Evolutionary conservation across 1,140 invertebrate genomes (phyloP).

Genomic region (Drosophila ambigua): DNA sequence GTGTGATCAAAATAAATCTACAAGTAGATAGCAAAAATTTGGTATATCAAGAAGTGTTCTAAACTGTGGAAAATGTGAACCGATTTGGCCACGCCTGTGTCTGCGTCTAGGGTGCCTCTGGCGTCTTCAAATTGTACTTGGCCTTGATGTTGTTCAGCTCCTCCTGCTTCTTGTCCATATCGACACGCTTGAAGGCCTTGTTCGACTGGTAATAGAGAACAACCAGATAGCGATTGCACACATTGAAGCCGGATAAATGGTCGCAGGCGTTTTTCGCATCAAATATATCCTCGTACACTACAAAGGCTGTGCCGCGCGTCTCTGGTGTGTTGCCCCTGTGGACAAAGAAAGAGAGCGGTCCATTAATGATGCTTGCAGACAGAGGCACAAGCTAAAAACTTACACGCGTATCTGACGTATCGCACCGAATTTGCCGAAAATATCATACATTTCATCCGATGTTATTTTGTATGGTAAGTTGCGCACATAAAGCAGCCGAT

Average conservation of each 20-base stretch:
- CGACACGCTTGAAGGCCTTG: constrained; percentile 98
- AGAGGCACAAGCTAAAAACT: constrained; percentile 84
- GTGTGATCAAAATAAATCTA: constrained; percentile 57
- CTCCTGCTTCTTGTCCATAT: constrained; percentile 98
- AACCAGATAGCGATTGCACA: constrained; percentile 99
- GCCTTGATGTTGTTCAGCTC: constrained; percentile 98
- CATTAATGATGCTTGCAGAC: neutral
- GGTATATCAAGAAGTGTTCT: constrained; percentile 43
- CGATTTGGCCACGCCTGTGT: constrained; percentile 5
- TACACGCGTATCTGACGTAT: constrained; percentile 99
- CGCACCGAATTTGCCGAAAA: constrained; percentile 99
- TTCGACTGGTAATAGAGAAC: constrained; percentile 98
- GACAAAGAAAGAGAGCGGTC: neutral
- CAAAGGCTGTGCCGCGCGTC: constrained; percentile 99
- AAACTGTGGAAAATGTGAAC: constrained; percentile 41
- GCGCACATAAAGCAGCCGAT: constrained; percentile 97
- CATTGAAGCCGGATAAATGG: constrained; percentile 99
- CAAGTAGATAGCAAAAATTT: constrained; percentile 69
- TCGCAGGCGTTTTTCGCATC: constrained; percentile 99
- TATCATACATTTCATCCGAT: constrained; percentile 99
- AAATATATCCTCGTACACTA: constrained; percentile 99
- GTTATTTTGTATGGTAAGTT: constrained; percentile 99
- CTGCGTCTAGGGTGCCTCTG: constrained; percentile 63
- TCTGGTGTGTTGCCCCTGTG: constrained; percentile 97
- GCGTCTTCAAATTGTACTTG: constrained; percentile 90